Base-by-base conservation (phyloP, 2,888 invertebrate species). In the Thera britannica region DNA sequence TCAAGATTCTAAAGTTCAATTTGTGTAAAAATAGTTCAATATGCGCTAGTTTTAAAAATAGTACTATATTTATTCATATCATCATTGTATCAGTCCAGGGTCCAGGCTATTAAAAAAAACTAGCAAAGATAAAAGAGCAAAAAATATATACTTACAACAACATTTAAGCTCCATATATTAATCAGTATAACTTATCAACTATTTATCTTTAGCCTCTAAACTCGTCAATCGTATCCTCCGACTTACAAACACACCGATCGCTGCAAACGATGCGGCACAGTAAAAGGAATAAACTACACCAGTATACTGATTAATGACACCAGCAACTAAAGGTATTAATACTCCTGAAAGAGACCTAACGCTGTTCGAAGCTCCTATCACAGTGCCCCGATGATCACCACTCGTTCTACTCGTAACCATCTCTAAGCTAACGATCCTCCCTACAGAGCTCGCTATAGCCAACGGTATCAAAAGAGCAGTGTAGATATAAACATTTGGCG, bases 361-460 rank as follows among this genome's bases (percentile, higher is more conserved):
- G 79, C 95, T 95, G 75, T 94, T 93, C 2, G 94, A 90, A 12
- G 94, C 90, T 12, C 95, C 95, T 34, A 95, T 86, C 4, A 95
- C 80, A 2, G 95, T 94, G 0, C 95, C 95, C 71, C 90, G 89
- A 70, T 94, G 94, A n/a, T 85, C 83, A 54, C 87, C 79, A n/a
- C 85, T 82, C 52, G 93, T 90, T 75, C 91, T 90, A 71, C 83
- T 86, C 35, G 94, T 80, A 58, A 94, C 82, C 79, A 94, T 87
- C 77, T 95, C 94, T 75, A 94, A 89, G 38, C 86, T 85, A 35
- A 93, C 81, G 23, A 95, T 87, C 58, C 94, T 88, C 58, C 94
- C 85, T 9, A 94, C 79, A 11, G 94, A 86, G 73, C 86, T 87
- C 61, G 90, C 83, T 35, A 94, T 71, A 36, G 92, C 87, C 67